Base-by-base conservation (phyloP, 2,797 vertebrate species). In the Tolypeutes matacus region DNA sequence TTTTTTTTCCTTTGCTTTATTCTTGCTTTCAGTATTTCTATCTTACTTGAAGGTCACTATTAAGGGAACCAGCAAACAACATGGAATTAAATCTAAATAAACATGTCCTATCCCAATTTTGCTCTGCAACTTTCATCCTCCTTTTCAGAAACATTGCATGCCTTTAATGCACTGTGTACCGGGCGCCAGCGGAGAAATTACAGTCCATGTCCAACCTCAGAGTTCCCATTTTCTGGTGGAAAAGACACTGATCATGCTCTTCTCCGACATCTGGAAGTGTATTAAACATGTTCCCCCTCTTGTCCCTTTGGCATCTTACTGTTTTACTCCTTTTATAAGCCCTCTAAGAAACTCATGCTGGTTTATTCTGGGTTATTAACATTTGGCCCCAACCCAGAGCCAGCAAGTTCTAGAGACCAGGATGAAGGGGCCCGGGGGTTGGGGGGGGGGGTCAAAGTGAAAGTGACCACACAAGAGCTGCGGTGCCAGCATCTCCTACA, bases 11-110 rank as follows among this genome's bases (percentile, higher is more conserved):
- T 29, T 88, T 46, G 31, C 49, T 70, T n/a, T 72, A 83, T 34
- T 86, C 23, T 53, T 27, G 58, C 13, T 92, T 88, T n/a, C 13
- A n/a, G 18, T 75, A 89, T 39, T 83, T 60, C 87, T 76, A n/a
- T 17, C 2, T 9, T 85, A 53, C 31, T 25, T 89, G 75, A 67
- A 36, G 31, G 11, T 49, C 20, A 62, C 14, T 23, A 4, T 49
- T 88, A 60, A 64, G 36, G 34, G 51, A 85, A 85, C 15, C 12
- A 75, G 27, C 12, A 75, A 62, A 76, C 29, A 42, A 80, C 2
- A 67, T 7, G 18, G 31, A 85, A 39, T 64, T 34, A 70, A 81
- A 76, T 36, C 67, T 89, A 88, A 83, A 58, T 39, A 91, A 84
- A 69, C 20, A 67, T 15, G 17, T 11, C 1, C 75, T 86, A 36